Conservation (phyloP, 2,113 vertebrate genomes). For the Capreolus pygargus region DNA sequence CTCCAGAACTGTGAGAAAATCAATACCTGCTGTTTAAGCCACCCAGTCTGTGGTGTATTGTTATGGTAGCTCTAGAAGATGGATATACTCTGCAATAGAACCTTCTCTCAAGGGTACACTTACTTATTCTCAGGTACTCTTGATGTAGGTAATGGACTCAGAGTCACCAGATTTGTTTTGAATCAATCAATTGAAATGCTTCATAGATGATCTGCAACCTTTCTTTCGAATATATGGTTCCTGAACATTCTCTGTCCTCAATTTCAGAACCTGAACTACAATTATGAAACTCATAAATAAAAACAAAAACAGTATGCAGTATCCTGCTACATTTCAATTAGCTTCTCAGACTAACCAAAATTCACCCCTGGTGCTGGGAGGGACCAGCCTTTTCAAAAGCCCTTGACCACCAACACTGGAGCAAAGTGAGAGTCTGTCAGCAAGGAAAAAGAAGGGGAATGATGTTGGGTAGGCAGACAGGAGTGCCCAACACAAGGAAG, state of each 20-base stretch:
- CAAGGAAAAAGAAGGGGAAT: neutral
- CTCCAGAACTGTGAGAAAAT: neutral
- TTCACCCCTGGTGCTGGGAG: neutral
- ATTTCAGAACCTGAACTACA: neutral
- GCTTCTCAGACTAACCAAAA: neutral
- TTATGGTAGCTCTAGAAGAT: neutral
- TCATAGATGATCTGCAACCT: neutral
- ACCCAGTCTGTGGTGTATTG: neutral
- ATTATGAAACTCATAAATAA: neutral
- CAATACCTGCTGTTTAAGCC: neutral
- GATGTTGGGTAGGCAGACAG: neutral
- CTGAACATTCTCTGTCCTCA: neutral
- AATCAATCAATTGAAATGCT: neutral
- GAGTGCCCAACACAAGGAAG: neutral
- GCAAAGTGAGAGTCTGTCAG: neutral
- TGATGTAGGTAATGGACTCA: neutral
- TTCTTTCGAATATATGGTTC: neutral
- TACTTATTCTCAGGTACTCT: neutral
- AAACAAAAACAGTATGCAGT: neutral
- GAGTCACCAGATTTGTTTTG: neutral
- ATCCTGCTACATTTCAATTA: neutral
- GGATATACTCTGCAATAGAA: neutral
- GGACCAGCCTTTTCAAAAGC: neutral
- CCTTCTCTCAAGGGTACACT: neutral
- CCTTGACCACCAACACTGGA: neutral